Base-by-base conservation (phyloP, 2,888 invertebrate genomes). In the Eilema depressum region DNA sequence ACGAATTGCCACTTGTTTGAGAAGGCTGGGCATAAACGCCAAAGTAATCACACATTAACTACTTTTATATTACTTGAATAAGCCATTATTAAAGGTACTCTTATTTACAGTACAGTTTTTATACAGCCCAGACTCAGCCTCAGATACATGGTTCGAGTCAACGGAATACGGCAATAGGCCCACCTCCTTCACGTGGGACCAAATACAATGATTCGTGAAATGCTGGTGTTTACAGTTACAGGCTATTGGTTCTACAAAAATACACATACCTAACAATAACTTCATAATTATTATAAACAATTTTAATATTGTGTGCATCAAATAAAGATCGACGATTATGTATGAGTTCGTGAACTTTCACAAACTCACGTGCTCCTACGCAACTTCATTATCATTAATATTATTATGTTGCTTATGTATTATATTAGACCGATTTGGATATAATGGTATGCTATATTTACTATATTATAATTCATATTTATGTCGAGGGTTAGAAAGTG, bases 271-370 rank as follows among this genome's bases (percentile, higher is more conserved):
- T 20, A 47, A 47, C 20, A 47, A 17, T 1, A 7, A 20, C 47
- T 47, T 20, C 5, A 20, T 17, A 20, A 47, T n/a, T n/a, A n/a
- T n/a, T n/a, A n/a, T n/a, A n/a, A n/a, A n/a, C n/a, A n/a, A n/a
- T n/a, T n/a, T n/a, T n/a, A n/a, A n/a, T n/a, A 77, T 77, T 75
- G 68, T 73, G 76, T 68, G 68, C 69, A 78, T 78, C 70, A 70
- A 73, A 85, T 71, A 71, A 72, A 85, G 85, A 86, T 89, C 88
- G 85, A 83, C 85, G 81, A 74, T 84, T 87, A 86, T 85, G 84
- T 83, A 84, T 81, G 83, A 83, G 86, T 82, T 80, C 76, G 79
- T 85, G 70, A 69, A 83, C 89, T 90, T 89, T 90, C 89, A 85
- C 90, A 80, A 80, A 67, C 81, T 89, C 89, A 87, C 89, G 86